A percentile compares a stretch with the other conserved stretches of the same genome.
phyloP scores from a whole-genome alignment of 2,888 invertebrate species.

The Taphrorychus bicolor region DNA sequence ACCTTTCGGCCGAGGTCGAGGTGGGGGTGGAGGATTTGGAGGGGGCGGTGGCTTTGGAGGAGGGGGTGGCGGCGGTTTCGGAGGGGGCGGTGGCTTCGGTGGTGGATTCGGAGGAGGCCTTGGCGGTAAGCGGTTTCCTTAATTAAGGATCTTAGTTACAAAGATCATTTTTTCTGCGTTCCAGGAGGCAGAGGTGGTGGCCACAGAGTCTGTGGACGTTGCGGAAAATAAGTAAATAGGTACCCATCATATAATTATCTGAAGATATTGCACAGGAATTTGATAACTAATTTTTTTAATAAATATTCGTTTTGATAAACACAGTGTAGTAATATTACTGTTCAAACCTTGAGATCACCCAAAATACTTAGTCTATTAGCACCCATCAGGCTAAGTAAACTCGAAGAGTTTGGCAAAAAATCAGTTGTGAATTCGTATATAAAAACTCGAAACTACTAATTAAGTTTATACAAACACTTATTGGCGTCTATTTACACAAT shows the following conservation, averaged over 20 bases:
- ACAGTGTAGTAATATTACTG: not conserved
- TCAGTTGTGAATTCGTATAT: too few species aligned
- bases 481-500: not conserved
- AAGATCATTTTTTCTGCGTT: not conserved
- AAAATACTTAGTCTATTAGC: not conserved
- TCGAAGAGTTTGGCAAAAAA: too few species aligned
- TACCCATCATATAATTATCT: too few species aligned
- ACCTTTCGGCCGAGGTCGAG: not conserved
- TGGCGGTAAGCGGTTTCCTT: not conserved
- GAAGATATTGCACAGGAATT: too few species aligned
- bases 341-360: not conserved
- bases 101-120: not conserved
- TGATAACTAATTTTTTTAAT: not conserved
- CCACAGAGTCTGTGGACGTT: not conserved
- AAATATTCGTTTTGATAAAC: not conserved
- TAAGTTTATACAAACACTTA: not conserved
- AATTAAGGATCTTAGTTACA: not conserved
- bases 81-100: not conserved
- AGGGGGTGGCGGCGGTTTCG: not conserved
- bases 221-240: not conserved
- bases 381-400: not conserved
- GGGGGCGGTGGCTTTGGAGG: not conserved
- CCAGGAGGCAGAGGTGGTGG: not conserved
- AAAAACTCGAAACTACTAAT: not conserved
- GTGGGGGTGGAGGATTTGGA: not conserved